These are phyloP conservation scores for Agriotes lineatus DNA, from an alignment of 2,888 invertebrate genomes.

Conservation along the genomic window DNA sequence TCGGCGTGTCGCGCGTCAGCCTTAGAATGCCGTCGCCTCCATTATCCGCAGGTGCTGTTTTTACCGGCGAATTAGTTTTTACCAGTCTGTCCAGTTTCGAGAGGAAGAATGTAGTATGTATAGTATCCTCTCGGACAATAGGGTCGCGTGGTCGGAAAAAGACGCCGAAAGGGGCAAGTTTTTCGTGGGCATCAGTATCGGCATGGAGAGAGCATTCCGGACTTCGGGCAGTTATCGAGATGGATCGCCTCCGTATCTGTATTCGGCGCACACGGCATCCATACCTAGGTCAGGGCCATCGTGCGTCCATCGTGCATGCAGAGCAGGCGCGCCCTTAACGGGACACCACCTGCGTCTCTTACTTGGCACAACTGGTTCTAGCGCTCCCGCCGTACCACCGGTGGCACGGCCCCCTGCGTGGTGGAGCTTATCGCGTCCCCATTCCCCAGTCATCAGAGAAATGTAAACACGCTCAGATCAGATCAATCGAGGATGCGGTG, in stretches of 20 bases:
- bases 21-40: constrained; percentile 33
- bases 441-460: constrained; percentile 38
- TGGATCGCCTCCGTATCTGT: constrained; percentile 49
- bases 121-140: constrained; percentile 49
- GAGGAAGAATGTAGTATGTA: constrained; percentile 50
- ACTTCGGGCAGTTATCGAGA: constrained; percentile 37
- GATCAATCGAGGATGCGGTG: constrained; percentile 46
- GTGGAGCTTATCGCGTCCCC: constrained; percentile 33
- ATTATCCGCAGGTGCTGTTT: constrained; percentile 40
- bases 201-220: constrained; percentile 27
- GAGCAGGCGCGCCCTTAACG: constrained; percentile 56
- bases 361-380: constrained; percentile 42
- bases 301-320: constrained; percentile 56
- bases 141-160: constrained; percentile 50
- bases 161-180: constrained; percentile 45
- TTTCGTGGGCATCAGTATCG: constrained; percentile 47
- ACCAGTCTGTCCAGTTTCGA: constrained; percentile 50
- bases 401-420: constrained; percentile 16
- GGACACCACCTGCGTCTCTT: constrained; percentile 48
- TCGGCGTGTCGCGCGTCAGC: constrained; percentile 23
- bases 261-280: constrained; percentile 54
- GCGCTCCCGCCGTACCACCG: constrained; percentile 25
- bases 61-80: constrained; percentile 49
- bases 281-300: constrained; percentile 57
- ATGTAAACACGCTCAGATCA: constrained; percentile 43